phyloP scores from a whole-genome alignment of 2,888 invertebrate genomes.

The Xanthia icteritia region DNA sequence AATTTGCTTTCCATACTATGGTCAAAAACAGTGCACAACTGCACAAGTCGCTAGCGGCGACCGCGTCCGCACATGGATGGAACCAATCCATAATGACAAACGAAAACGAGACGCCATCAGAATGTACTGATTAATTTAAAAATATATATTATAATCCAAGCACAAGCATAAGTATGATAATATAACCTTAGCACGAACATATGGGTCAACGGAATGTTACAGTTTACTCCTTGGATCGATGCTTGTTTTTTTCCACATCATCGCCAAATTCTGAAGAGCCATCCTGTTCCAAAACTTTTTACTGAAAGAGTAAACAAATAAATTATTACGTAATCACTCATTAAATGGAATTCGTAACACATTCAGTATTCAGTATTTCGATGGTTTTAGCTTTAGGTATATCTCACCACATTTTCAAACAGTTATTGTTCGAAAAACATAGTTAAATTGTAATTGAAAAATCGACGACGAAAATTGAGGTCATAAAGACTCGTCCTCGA shows the following conservation, averaged over 20 bases:
- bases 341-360: background rate
- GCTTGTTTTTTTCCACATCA: background rate
- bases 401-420: background rate
- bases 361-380: background rate
- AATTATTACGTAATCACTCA: too few species aligned
- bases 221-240: background rate
- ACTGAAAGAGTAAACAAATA: background rate
- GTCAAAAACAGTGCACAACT: background rate
- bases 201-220: background rate
- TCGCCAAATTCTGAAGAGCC: background rate
- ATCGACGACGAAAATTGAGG: too few species aligned
- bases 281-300: background rate
- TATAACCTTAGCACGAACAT: background rate
- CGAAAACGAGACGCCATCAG: conserved; percentile 2
- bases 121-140: conserved; percentile 27
- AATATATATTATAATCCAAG: background rate
- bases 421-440: background rate
- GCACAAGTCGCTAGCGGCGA: conserved; percentile 18
- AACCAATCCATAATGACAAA: conserved; percentile 42
- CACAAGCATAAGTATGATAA: background rate
- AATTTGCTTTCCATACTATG: conserved; percentile 25
- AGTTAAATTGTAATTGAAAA: too few species aligned
- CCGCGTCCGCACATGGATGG: conserved; percentile 7
- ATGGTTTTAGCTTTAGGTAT: background rate
- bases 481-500: too few species aligned